Percentiles rank a stretch among this genome's conserved stretches.
Evolutionary conservation across 2,113 vertebrate species (phyloP).

Genomic region (Corythoichthys intestinalis): DNA sequence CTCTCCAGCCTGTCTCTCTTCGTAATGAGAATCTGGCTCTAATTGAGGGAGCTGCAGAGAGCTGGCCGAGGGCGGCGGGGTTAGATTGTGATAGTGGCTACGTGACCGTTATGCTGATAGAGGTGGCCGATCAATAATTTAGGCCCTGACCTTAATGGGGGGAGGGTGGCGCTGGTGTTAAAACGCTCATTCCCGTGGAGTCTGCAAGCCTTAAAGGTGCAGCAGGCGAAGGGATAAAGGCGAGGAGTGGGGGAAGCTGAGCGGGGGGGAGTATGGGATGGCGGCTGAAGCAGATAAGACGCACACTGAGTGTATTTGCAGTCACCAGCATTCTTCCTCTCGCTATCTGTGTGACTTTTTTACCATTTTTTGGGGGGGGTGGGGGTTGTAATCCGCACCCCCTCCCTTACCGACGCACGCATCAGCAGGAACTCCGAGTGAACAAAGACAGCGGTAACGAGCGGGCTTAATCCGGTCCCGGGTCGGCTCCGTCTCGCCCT

Average conservation of each 20-base stretch:
- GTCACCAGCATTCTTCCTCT: conserved; percentile 70
- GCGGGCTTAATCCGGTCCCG: conserved; percentile 71
- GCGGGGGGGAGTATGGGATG: conserved; percentile 58
- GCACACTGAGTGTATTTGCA: conserved; percentile 59
- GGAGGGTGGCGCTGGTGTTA: conserved; percentile 73
- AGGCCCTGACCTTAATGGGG: conserved; percentile 90
- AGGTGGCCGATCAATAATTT: conserved; percentile 99
- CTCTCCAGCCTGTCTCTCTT: conserved; percentile 72
- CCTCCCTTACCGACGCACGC: conserved; percentile 58
- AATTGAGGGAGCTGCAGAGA: conserved; percentile 92
- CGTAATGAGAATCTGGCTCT: conserved; percentile 97
- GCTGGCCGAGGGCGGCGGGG: conserved; percentile 80
- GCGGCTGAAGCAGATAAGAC: conserved; percentile 62
- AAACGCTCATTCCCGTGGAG: conserved; percentile 85
- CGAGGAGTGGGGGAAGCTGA: conserved; percentile 50
- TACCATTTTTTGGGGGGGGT: conserved; percentile 29
- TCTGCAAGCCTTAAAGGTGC: conserved; percentile 76
- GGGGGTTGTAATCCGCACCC: conserved; percentile 64
- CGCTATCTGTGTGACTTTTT: conserved; percentile 56
- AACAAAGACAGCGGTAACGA: conserved; percentile 74
- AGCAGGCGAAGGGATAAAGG: conserved; percentile 56
- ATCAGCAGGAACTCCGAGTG: conserved; percentile 66
- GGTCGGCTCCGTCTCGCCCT: conserved; percentile 60
- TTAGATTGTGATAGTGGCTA: conserved; percentile 87
- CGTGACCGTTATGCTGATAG: conserved; percentile 99